Base-by-base conservation (phyloP, 2,888 invertebrate species). In the Oligia strigilis region DNA sequence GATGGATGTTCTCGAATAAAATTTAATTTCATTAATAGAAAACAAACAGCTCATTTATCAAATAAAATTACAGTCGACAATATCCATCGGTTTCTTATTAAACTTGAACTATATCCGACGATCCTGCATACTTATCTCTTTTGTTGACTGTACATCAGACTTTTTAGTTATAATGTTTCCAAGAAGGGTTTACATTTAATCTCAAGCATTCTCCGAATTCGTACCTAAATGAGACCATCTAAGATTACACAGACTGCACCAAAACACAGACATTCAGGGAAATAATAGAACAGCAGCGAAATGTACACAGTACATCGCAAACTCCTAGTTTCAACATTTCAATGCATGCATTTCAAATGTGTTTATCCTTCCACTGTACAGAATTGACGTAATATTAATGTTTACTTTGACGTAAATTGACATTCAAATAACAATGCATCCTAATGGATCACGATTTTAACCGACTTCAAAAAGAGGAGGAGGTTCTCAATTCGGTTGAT, bases 261-360 rank as follows among this genome's bases (percentile, higher is more conserved):
- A 71, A 76, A 84, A 87, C 60, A 66, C 29, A 71, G 72, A 73
- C 52, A 65, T 75, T 78, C 78, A 19, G 14, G 60, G 64, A 87
- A 87, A 75, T 79, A 87, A 74, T 77, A 69, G 71, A 72, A 17
- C 71, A 74, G 58, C 69, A 76, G 73, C 29, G 60, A 72, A 79
- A 74, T 74, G 60, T 87, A 84, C 84, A 84, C 52, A 75, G 55
- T 55, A 72, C 70, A 75, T 58, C 64, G 67, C 62, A 84, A 84
- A 84, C 74, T 80, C 55, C 69, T 13, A 69, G 73, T 87, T 77
- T 74, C 75, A 87, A 77, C 80, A 84, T 77, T 80, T 77, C 74
- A 84, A 74, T 87, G 84, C 79, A 87, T 87, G 76, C 74, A 87
- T 87, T 76, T 74, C 71, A 77, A 84, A 84, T 74, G 65, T 77